These are phyloP conservation scores for Hydrochoerus hydrochaeris DNA, from an alignment of 2,113 vertebrate species.

Conservation along the genomic window DNA sequence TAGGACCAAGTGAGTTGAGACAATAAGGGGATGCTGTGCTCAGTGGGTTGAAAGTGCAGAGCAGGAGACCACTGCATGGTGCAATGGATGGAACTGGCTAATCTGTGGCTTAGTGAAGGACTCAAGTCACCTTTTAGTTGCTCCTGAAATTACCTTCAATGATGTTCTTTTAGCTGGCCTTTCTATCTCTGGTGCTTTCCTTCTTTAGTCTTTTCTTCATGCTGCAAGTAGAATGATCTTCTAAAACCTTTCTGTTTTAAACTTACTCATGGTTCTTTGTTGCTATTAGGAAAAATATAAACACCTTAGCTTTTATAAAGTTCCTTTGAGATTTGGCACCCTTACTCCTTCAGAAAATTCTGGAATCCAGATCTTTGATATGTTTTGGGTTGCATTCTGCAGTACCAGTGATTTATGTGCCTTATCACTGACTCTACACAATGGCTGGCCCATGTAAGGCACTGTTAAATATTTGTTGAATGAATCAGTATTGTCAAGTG, in stretches of 20 bases:
- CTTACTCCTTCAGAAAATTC: background rate
- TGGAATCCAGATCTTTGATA: background rate
- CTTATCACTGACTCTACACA: background rate
- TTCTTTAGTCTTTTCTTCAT: background rate
- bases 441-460: background rate
- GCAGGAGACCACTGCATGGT: background rate
- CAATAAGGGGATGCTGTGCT: background rate
- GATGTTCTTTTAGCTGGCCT: background rate
- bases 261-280: background rate
- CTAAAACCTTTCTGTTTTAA: background rate
- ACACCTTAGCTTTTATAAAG: background rate
- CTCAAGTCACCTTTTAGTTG: background rate
- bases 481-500: background rate
- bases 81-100: background rate
- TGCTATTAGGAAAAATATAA: background rate
- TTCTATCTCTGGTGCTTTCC: background rate
- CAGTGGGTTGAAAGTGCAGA: background rate
- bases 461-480: background rate
- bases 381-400: background rate
- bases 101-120: background rate
- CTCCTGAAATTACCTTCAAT: background rate
- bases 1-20: background rate
- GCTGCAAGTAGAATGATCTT: background rate
- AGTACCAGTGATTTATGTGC: background rate
- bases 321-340: background rate